Evolutionary conservation across 2,888 invertebrate genomes (phyloP), one percentile per base, ranked within the genome.

Genomic region (Leptinotarsa juncta): DNA sequence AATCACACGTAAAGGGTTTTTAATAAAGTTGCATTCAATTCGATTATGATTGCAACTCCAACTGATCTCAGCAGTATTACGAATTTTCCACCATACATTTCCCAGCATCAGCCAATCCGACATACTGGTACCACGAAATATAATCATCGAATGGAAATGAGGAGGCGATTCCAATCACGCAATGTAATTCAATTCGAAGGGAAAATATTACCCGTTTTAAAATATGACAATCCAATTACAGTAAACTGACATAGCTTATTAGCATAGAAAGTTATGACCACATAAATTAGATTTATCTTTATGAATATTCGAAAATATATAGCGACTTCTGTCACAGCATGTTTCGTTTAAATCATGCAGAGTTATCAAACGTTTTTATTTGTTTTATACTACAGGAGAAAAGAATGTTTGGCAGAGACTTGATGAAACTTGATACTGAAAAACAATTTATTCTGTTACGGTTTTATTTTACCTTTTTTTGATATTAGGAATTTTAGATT

Each of bases 201-300:
- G 73, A 49, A 72, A 75, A 71, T 77, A 74, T 67, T 70, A 67
- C 49, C 70, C 49, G 60, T 70, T 74, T 70, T 70, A 74, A 77
- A 77, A 82, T 83, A 84, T 84, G 84, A 84, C 84, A 84, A 84
- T 84, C 83, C 85, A 85, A 85, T 85, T 85, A 85, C 77, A 81
- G 82, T 82, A 82, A 83, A 82, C 84, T 82, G 83, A 83, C 82
- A 82, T 83, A 81, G 81, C 81, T 83, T 82, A 84, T 84, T 84
- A 82, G 82, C 82, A 80, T 80, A 81, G 81, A 81, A 83, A 84
- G 82, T 84, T 85, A 84, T 83, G 77, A 81, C 78, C 78, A 75
- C 83, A 84, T 85, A 85, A 84, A 84, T 85, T 84, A 83, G 79
- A 79, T 83, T 84, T 85, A 85, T 85, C 84, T 84, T 84, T 84